A percentile compares a stretch with the other conserved stretches of the same genome.
Evolutionary conservation across 2,113 vertebrate genomes (phyloP).

Genomic region (Suncus etruscus): DNA sequence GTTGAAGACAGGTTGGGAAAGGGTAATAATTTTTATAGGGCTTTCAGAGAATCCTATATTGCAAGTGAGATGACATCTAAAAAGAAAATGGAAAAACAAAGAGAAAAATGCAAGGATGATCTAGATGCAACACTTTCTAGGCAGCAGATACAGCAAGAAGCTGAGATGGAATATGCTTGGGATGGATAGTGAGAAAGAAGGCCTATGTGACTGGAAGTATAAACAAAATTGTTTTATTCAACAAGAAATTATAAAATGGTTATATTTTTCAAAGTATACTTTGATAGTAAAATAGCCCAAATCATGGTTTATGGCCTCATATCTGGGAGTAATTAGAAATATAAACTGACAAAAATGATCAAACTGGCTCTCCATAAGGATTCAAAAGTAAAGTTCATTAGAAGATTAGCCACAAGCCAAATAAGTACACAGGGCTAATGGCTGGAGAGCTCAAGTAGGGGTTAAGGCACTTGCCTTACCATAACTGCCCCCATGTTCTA

Average conservation of each 20-base stretch:
- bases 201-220: neutral
- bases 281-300: slow-evolving; percentile 55
- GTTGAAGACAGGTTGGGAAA: neutral
- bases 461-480: no score
- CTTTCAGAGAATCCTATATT: slow-evolving; percentile 9
- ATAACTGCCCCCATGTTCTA: no score
- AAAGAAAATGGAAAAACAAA: slow-evolving; percentile 7
- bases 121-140: neutral
- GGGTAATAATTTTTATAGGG: neutral
- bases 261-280: slow-evolving; percentile 3
- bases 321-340: slow-evolving; percentile 29
- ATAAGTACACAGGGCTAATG: no score
- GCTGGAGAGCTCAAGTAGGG: no score
- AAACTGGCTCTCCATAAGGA: slow-evolving; percentile 14
- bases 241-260: slow-evolving; percentile 38
- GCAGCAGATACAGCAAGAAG: neutral
- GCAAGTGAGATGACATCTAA: slow-evolving; percentile 9
- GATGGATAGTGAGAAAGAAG: neutral
- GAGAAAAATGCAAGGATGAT: neutral
- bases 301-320: slow-evolving; percentile 31
- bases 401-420: neutral
- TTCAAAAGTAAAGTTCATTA: slow-evolving; percentile 27
- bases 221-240: slow-evolving; percentile 21
- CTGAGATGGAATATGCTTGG: neutral
- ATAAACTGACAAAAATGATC: slow-evolving; percentile 14